Conservation (phyloP, 2,888 invertebrate genomes). For the Eilema sororculum region DNA sequence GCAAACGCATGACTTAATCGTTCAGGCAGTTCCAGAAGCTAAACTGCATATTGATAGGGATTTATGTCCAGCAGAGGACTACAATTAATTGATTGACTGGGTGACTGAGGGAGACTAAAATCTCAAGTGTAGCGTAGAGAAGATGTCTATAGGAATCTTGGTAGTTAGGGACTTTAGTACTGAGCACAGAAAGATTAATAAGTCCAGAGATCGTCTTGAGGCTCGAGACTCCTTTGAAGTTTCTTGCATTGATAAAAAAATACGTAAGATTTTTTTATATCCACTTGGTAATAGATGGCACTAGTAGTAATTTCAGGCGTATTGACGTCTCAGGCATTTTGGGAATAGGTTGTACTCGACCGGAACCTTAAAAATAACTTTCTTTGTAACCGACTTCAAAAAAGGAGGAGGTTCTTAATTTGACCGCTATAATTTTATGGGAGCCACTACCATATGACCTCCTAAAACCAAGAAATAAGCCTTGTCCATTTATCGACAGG, state of each 20-base stretch:
- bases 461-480: too few relatives aligned
- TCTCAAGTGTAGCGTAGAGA: neutral
- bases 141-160: neutral
- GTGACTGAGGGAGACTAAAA: neutral
- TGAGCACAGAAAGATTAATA: neutral
- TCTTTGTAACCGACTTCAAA: too few relatives aligned
- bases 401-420: too few relatives aligned
- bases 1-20: too few relatives aligned
- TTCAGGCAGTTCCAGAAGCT: too few relatives aligned
- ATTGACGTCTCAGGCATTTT: too few relatives aligned
- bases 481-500: too few relatives aligned
- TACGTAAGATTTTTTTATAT: neutral
- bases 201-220: neutral
- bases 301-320: slow-evolving; percentile 23
- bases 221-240: neutral
- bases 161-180: neutral
- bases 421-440: too few relatives aligned
- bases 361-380: too few relatives aligned
- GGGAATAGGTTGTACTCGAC: too few relatives aligned
- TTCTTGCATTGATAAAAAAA: neutral
- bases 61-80: neutral
- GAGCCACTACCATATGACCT: too few relatives aligned
- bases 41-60: too few relatives aligned
- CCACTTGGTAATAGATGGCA: slow-evolving; percentile 36
- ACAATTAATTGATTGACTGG: neutral